Evolutionary conservation across 2,113 vertebrate genomes (phyloP).

Genomic region (Indicator maculatus): DNA sequence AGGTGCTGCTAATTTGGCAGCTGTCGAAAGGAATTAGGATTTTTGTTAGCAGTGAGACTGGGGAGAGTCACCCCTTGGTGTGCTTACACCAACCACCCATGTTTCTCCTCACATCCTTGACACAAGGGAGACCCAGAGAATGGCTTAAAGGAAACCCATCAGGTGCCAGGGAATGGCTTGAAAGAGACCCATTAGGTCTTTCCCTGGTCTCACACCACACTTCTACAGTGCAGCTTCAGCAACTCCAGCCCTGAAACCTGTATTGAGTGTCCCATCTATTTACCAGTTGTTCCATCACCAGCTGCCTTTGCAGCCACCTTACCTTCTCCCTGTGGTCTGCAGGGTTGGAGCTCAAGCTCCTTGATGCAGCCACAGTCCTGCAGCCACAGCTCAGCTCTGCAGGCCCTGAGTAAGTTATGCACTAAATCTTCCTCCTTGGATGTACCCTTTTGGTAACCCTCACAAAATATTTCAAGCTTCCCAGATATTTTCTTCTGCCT

Average conservation of each 20-base stretch:
- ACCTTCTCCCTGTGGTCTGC: accelerated
- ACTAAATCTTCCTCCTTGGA: background rate
- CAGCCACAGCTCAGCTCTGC: background rate
- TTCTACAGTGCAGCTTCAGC: background rate
- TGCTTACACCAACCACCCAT: background rate
- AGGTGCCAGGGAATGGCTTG: accelerated
- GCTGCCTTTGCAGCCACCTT: background rate
- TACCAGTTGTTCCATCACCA: background rate
- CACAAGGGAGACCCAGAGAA: background rate
- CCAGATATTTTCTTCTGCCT: background rate
- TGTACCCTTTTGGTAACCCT: background rate
- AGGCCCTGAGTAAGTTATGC: accelerated
- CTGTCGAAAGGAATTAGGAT: slow-evolving; percentile 3
- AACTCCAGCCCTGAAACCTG: background rate
- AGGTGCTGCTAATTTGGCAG: slow-evolving; percentile 24
- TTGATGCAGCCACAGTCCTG: background rate
- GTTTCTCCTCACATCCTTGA: background rate
- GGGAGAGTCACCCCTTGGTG: background rate
- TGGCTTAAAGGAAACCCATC: background rate
- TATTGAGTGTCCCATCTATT: accelerated
- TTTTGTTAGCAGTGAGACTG: background rate
- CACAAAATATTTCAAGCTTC: background rate
- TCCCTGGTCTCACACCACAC: accelerated
- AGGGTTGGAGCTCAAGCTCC: background rate
- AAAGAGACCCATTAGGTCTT: accelerated